Conservation (phyloP, 64 coral and sea anemone species). For the Stichodactyla mertensii region DNA sequence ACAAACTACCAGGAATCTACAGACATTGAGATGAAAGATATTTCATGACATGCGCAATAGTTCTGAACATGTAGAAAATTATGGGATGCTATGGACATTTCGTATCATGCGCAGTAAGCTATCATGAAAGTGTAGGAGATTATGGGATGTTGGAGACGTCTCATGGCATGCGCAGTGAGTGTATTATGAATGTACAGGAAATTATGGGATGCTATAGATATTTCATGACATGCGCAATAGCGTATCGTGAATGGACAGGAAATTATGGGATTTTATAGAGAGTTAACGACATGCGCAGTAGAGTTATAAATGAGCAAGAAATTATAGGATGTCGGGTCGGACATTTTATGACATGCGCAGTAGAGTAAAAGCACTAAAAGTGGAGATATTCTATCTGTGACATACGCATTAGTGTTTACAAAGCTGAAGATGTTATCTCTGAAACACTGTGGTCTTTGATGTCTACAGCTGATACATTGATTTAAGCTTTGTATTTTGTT, state of each 20-base stretch:
- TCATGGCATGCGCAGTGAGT: background rate
- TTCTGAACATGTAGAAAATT: background rate
- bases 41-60: constrained; percentile 15
- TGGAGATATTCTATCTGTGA: background rate
- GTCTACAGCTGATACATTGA: too few species aligned
- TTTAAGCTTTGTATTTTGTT: too few species aligned
- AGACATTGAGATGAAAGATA: constrained; percentile 69
- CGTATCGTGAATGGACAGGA: background rate
- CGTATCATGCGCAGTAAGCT: background rate
- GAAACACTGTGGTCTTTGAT: too few species aligned
- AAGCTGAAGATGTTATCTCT: too few species aligned
- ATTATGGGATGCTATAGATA: background rate
- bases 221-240: background rate
- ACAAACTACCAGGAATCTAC: constrained; percentile 22
- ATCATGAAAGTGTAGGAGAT: background rate
- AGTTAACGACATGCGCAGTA: background rate
- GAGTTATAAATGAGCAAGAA: background rate
- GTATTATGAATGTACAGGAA: background rate
- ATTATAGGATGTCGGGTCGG: background rate
- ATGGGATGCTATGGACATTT: background rate
- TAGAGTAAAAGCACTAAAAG: background rate
- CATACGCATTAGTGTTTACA: background rate
- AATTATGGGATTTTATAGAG: background rate
- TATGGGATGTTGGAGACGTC: background rate
- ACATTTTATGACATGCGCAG: background rate